These are phyloP conservation scores for Pseudomugil tenellus DNA, from an alignment of 2,797 vertebrate species.

Conservation along the genomic window DNA sequence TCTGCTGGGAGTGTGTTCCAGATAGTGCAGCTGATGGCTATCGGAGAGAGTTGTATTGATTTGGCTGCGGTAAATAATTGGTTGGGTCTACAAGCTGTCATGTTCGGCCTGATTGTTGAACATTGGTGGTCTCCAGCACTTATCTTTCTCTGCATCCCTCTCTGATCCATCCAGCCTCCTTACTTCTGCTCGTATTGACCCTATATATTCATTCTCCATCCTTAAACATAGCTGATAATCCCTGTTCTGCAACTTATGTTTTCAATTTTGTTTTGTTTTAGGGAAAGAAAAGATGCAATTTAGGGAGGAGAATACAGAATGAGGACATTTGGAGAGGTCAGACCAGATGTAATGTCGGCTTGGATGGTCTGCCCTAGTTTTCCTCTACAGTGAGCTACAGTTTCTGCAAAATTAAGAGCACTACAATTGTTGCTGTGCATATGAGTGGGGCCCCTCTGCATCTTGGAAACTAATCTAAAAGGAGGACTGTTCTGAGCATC, in stretches of 20 bases:
- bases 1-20: constrained; percentile 70
- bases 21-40: constrained; percentile 76
- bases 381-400: constrained; percentile 32
- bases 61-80: constrained; percentile 83
- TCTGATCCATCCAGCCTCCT: constrained; percentile 74
- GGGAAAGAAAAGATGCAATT: constrained; percentile 34
- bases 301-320: constrained; percentile 58
- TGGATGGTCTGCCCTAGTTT: constrained; percentile 58
- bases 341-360: constrained; percentile 43
- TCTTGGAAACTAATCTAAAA: constrained; percentile 7
- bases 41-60: constrained; percentile 82
- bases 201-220: constrained; percentile 70
- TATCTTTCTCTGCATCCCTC: constrained; percentile 79
- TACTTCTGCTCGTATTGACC: constrained; percentile 76
- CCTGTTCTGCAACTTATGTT: constrained; percentile 49
- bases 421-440: constrained; percentile 1
- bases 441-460: constrained; percentile 6
- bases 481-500: constrained; percentile 1
- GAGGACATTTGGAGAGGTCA: constrained; percentile 66
- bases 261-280: constrained; percentile 31
- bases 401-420: constrained; percentile 28
- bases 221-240: constrained; percentile 75
- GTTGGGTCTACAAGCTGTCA: constrained; percentile 83
- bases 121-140: constrained; percentile 75
- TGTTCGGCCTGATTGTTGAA: constrained; percentile 83